Base-by-base conservation (phyloP, 2,888 invertebrate species). In the Ophion obscuratus region DNA sequence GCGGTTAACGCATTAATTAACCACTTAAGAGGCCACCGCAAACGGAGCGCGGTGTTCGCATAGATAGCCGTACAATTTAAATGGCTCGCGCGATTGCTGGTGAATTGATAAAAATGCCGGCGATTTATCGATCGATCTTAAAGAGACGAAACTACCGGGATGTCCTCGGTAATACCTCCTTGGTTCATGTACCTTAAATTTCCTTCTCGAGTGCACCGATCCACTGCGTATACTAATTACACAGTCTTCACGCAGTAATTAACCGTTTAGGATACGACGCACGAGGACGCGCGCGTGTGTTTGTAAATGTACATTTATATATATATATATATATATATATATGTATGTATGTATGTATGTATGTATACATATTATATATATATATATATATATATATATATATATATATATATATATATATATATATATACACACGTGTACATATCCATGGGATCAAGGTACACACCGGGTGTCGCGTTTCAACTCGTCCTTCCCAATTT, bases 171-270 rank as follows among this genome's bases (percentile, higher is more conserved):
- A 57, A 47, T 57, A 36, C 53, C 47, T 44, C 66, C 9, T 40
- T 27, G 44, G 40, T 24, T 64, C 53, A 17, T 59, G 70, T 66
- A 47, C 70, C 44, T 40, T 75, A 61, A 68, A 40, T 62, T 57
- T 24, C 61, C 64, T 53, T 36, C 66, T 66, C 66, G 57, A 68
- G 68, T 75, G 64, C 74, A 20, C 44, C 47, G 36, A 47, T 62
- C 36, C 83, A 20, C 67, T 83, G 86, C 80, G 81, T 87, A 62
- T 84, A 87, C 86, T 85, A 87, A 87, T 87, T 88, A 87, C 84
- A 87, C 77, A 87, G 73, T 86, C 67, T 66, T 84, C 76, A 81
- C 84, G 80, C 83, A 75, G 85, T 88, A 88, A 87, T 88, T 88
- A 88, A 88, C 84, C 84, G 85, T 87, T 88, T 84, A 88, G 83